A percentile compares a stretch with the other conserved stretches of the same genome.
phyloP scores from a whole-genome alignment of 2,888 invertebrate species.

The Drepanosiphum platanoidis region DNA sequence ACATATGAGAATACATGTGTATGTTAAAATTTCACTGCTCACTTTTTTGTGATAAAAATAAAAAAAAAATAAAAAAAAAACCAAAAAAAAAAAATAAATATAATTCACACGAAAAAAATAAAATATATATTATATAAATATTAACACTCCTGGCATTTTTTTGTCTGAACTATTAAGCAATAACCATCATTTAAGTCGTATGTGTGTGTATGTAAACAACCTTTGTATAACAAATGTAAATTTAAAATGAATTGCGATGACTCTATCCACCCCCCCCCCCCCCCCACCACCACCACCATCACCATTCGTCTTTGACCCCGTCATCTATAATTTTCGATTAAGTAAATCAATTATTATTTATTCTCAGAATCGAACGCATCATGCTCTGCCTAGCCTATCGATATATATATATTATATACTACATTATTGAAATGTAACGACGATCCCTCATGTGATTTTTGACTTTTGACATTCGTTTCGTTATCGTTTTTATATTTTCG shows the following conservation, averaged over 20 bases:
- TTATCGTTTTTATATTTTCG: slow-evolving; percentile 30
- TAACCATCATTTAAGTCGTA: slow-evolving; percentile 28
- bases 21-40: slow-evolving; percentile 52
- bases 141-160: slow-evolving; percentile 47
- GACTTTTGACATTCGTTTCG: slow-evolving; percentile 53
- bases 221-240: slow-evolving; percentile 35
- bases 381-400: too few relatives aligned
- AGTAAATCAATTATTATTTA: slow-evolving; percentile 22
- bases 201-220: slow-evolving; percentile 28
- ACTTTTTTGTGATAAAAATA: slow-evolving; percentile 53
- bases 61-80: neutral
- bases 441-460: slow-evolving; percentile 30
- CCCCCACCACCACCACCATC: too few relatives aligned
- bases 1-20: neutral
- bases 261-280: too few relatives aligned
- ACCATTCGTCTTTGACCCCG: neutral
- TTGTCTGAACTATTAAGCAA: slow-evolving; percentile 38
- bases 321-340: slow-evolving; percentile 14
- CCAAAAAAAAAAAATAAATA: neutral
- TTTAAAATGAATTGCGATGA: slow-evolving; percentile 31
- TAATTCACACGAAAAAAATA: neutral
- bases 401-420: too few relatives aligned
- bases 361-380: slow-evolving; percentile 7
- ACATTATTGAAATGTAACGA: slow-evolving; percentile 22
- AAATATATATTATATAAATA: neutral